Percentiles rank a stretch among this genome's conserved stretches.
Conservation (phyloP, 2,888 invertebrate genomes). For the Nasonovia ribisnigri region DNA sequence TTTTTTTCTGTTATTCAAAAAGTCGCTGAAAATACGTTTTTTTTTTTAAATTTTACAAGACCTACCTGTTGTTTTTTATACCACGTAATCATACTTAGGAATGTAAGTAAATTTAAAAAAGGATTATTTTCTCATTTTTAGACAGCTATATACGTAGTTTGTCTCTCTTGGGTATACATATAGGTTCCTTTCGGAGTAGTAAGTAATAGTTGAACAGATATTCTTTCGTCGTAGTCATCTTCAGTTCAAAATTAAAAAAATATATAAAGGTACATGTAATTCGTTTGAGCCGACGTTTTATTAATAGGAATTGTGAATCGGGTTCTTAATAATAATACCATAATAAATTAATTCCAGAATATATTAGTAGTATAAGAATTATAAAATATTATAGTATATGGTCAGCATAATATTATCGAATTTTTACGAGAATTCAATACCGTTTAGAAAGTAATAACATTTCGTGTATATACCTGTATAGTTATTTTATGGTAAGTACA, state of each 20-base stretch:
- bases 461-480: background rate
- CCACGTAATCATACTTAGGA: background rate
- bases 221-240: background rate
- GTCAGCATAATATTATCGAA: background rate
- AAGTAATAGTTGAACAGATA: background rate
- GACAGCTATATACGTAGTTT: background rate
- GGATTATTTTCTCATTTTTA: background rate
- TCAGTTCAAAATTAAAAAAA: background rate
- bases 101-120: background rate
- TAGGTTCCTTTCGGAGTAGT: background rate
- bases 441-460: slow-evolving; percentile 9
- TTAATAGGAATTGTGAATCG: background rate
- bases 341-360: background rate
- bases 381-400: background rate
- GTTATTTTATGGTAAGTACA: background rate
- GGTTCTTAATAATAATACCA: background rate
- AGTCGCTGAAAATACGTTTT: background rate
- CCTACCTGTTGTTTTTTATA: background rate
- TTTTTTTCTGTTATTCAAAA: background rate
- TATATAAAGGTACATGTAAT: background rate
- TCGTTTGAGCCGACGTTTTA: background rate
- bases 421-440: slow-evolving; percentile 7
- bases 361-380: background rate
- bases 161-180: background rate
- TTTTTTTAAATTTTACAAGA: background rate